Percentiles rank a stretch among this genome's conserved stretches.
Conservation (phyloP, 1,140 invertebrate species). For the Drosophila dunni region DNA sequence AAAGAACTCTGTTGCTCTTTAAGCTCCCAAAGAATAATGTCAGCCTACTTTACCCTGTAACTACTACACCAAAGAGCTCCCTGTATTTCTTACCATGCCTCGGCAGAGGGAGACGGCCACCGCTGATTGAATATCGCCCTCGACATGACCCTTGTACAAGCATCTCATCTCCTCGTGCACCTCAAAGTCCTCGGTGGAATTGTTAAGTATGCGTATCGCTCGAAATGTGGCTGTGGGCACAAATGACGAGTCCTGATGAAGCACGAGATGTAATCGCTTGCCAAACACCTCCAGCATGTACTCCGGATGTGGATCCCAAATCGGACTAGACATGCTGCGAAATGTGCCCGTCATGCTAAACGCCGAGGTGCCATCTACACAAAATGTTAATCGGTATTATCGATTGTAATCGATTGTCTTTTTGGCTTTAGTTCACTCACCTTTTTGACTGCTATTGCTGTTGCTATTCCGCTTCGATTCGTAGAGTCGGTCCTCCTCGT, state of each 20-base stretch:
- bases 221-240: constrained; percentile 85
- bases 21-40: too few relatives aligned
- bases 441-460: constrained; percentile 62
- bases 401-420: not conserved
- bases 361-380: constrained; percentile 66
- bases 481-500: constrained; percentile 78
- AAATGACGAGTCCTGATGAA: constrained; percentile 87
- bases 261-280: constrained; percentile 85
- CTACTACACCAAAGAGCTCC: too few relatives aligned
- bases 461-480: constrained; percentile 76
- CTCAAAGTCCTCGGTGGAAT: constrained; percentile 84
- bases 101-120: constrained; percentile 91
- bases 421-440: constrained; percentile 33
- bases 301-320: constrained; percentile 91
- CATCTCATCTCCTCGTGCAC: constrained; percentile 86
- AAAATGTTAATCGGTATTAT: not conserved
- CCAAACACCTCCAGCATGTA: constrained; percentile 89
- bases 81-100: constrained; percentile 87
- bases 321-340: constrained; percentile 86
- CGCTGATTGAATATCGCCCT: constrained; percentile 87
- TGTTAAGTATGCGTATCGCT: constrained; percentile 87
- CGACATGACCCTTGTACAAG: constrained; percentile 89
- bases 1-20: too few relatives aligned
- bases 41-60: too few relatives aligned
- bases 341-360: constrained; percentile 86